Conservation (phyloP, 2,888 invertebrate species). For the Perdita meconis region DNA sequence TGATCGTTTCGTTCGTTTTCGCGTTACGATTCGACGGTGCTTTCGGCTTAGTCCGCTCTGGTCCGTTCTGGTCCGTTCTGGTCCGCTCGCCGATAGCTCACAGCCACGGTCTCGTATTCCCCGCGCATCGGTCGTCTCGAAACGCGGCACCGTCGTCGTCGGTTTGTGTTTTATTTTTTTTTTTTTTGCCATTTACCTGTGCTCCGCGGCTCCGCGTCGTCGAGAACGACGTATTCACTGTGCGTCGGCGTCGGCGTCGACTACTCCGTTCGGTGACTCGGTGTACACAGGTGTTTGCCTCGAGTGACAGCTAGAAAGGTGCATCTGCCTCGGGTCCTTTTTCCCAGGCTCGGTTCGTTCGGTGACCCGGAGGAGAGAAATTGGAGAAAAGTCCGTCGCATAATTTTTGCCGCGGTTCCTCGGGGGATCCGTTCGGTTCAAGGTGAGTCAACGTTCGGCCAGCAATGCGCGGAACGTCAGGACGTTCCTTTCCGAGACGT, state of each 20-base stretch:
- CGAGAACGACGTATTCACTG: conserved; percentile 13
- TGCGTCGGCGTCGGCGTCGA: conserved; percentile 22
- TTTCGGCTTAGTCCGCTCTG: conserved; percentile 61
- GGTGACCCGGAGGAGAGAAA: conserved; percentile 22
- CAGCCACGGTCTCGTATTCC: conserved; percentile 11
- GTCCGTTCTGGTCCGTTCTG: too few species aligned
- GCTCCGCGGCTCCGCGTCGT: not conserved
- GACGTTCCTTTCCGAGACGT: conserved; percentile 10
- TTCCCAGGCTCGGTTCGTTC: conserved; percentile 12
- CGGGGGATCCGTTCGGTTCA: conserved; percentile 43
- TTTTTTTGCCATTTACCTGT: too few species aligned
- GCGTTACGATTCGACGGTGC: conserved; percentile 61
- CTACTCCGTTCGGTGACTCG: conserved; percentile 29
- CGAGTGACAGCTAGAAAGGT: conserved; percentile 59
- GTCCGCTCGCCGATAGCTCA: conserved; percentile 53
- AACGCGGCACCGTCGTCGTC: conserved; percentile 30
- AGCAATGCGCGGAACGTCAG: conserved; percentile 37
- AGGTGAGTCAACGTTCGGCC: conserved; percentile 58
- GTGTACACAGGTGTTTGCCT: conserved; percentile 58
- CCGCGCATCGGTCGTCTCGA: conserved; percentile 1
- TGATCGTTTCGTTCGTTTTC: conserved; percentile 69
- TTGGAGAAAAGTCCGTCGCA: too few species aligned
- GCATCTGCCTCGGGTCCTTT: conserved; percentile 45
- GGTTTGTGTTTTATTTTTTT: conserved; percentile 7
- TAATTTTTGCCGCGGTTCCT: conserved; percentile 28